These are phyloP conservation scores for Typhlichthys eigenmanni DNA, from an alignment of 2,797 vertebrate genomes.

Conservation along the genomic window DNA sequence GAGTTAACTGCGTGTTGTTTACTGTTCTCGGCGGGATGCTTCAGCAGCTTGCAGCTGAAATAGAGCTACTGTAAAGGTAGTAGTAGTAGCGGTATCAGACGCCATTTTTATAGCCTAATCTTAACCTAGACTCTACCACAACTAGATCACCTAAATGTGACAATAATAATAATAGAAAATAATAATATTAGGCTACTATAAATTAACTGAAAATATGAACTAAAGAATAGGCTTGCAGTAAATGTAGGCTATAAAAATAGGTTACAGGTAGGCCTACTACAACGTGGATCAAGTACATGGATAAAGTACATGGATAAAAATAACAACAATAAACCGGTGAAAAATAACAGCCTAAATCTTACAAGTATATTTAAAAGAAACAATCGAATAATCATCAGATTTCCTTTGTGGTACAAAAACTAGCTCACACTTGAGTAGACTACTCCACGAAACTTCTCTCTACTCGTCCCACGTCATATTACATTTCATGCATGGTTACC, in stretches of 20 bases:
- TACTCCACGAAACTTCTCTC: too few species aligned
- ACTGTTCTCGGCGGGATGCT: conserved; percentile 23
- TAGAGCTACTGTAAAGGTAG: conserved; percentile 34
- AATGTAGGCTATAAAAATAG: background rate
- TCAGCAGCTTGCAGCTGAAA: conserved; percentile 27
- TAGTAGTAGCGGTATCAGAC: conserved; percentile 32
- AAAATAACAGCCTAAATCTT: too few species aligned
- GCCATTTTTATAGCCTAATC: conserved; percentile 66
- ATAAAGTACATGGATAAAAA: background rate
- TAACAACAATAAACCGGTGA: background rate
- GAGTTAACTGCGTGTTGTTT: conserved; percentile 20
- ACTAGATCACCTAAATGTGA: conserved; percentile 2
- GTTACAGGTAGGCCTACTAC: background rate
- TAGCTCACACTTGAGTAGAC: too few species aligned
- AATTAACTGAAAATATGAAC: too few species aligned
- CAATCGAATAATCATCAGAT: too few species aligned
- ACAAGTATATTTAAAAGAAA: too few species aligned
- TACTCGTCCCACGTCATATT: too few species aligned
- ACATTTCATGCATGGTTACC: too few species aligned
- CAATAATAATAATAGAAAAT: too few species aligned
- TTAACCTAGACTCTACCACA: conserved; percentile 23
- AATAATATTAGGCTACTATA: too few species aligned
- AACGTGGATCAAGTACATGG: background rate
- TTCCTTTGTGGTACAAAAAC: too few species aligned
- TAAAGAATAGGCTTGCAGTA: background rate